phyloP scores from a whole-genome alignment of 2,113 vertebrate species.

The Prolemur simus region DNA sequence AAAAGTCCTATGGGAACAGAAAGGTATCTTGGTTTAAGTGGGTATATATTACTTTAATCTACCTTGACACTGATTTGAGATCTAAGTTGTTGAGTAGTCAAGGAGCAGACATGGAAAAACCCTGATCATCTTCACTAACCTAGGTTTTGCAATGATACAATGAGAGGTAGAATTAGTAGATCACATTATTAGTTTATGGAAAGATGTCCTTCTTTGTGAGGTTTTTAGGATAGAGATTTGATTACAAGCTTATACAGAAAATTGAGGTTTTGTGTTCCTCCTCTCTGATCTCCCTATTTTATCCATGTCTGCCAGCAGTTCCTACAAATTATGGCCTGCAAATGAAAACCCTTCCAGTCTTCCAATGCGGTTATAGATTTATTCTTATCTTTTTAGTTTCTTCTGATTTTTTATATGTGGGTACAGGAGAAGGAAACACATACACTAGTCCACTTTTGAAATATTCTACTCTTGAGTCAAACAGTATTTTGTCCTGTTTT shows the following conservation, averaged over 20 bases:
- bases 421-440: background rate
- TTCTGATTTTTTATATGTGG: slow-evolving; percentile 3
- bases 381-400: background rate
- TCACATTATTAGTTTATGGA: slow-evolving; percentile 6
- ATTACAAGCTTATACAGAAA: background rate
- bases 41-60: slow-evolving; percentile 43
- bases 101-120: background rate
- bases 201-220: background rate
- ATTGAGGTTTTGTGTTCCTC: background rate
- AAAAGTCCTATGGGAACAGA: background rate
- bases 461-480: slow-evolving; percentile 9
- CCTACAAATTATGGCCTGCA: background rate
- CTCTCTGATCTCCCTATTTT: slow-evolving; percentile 2
- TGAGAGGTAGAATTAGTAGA: background rate
- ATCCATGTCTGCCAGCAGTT: background rate
- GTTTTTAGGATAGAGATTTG: background rate
- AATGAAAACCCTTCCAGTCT: slow-evolving; percentile 19
- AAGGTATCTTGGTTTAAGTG: slow-evolving; percentile 38
- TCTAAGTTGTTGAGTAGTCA: slow-evolving; percentile 25
- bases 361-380: background rate
- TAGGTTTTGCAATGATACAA: background rate
- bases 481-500: slow-evolving; percentile 31
- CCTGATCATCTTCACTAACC: background rate
- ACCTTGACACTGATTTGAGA: slow-evolving; percentile 8
- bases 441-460: background rate